These are phyloP conservation scores for Xylophagus ater DNA, from an alignment of 2,888 invertebrate genomes.

Conservation along the genomic window DNA sequence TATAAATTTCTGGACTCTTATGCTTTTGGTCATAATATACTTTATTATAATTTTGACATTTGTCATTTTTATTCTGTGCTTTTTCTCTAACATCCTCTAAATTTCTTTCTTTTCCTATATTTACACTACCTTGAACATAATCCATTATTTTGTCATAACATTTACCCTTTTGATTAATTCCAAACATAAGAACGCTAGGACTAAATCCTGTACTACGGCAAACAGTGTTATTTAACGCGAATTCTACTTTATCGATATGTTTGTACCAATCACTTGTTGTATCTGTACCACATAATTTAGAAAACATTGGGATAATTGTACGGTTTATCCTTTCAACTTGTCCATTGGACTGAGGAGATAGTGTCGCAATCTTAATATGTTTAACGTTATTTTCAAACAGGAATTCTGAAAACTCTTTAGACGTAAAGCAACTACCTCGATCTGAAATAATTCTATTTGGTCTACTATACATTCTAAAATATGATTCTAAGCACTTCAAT, in stretches of 20 bases:
- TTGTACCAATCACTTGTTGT: constrained; percentile 11
- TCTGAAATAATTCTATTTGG: constrained; percentile 11
- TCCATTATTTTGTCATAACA: constrained; percentile 17
- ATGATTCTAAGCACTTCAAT: too few species aligned
- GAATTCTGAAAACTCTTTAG: constrained; percentile 7
- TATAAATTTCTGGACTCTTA: constrained; percentile 11
- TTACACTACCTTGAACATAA: too few species aligned
- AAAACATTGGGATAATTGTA: constrained; percentile 3
- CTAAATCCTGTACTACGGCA: constrained; percentile 21
- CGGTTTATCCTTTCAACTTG: constrained; percentile 11
- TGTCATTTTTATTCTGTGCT: constrained; percentile 15
- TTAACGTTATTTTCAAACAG: constrained; percentile 3
- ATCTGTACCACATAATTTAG: constrained; percentile 8
- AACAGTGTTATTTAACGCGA: constrained; percentile 22
- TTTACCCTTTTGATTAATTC: constrained; percentile 21
- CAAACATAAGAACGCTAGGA: constrained; percentile 23
- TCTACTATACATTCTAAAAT: neutral
- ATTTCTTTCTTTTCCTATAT: too few species aligned
- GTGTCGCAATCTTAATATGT: constrained; percentile 13
- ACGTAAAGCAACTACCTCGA: constrained; percentile 9
- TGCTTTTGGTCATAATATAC: constrained; percentile 13
- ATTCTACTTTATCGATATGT: constrained; percentile 19
- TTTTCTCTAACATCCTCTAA: constrained; percentile 5
- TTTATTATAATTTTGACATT: constrained; percentile 13
- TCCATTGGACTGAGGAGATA: constrained; percentile 11